Evolutionary conservation across 2,113 vertebrate genomes (phyloP), one percentile per base, ranked within the genome.

Genomic region (Columbina picui): DNA sequence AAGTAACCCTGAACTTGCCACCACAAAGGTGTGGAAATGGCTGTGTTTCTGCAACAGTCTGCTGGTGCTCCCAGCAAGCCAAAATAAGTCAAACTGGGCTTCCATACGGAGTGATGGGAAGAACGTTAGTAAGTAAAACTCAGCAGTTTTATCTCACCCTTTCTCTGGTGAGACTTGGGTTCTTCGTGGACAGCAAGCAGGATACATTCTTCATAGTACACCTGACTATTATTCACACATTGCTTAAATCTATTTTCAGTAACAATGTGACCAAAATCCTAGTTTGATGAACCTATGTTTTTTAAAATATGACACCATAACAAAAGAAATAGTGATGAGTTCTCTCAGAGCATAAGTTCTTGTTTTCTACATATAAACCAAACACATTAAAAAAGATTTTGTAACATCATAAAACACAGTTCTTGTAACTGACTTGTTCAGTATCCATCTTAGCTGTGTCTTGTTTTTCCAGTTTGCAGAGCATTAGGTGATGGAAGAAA

Each of bases 121-220:
- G 71, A 94, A 67, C 7, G 4, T n/a, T 3, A 45, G 19, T 6
- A 45, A 41, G 18, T n/a, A 41, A 84, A 88, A 67, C 32, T 87
- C 87, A 84, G 90, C 78, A 97, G 84, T 71, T 88, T 50, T 67
- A 16, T 79, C 82, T 92, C 29, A 27, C 14, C 49, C 38, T 68
- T 79, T 32, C 49, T 30, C 38, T 71, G 75, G 73, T n/a, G 26
- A 74, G 61, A 19, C 14, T 2, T 56, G 64, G 49, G 87, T 69
- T 71, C 76, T 84, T 61, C 63, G 41, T 50, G 32, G 29, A 61
- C 47, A 96, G 27, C 69, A 59, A 86, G 68, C 4, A 94, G 73
- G 92, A 78, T 32, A 83, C 23, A 49, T 50, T 90, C 89, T 87
- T 97, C 92, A 91, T 87, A 95, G 92, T 95, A 95, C 70, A 78